Evolutionary conservation across 2,888 invertebrate species (phyloP).

Genomic region (Philaethria dido): DNA sequence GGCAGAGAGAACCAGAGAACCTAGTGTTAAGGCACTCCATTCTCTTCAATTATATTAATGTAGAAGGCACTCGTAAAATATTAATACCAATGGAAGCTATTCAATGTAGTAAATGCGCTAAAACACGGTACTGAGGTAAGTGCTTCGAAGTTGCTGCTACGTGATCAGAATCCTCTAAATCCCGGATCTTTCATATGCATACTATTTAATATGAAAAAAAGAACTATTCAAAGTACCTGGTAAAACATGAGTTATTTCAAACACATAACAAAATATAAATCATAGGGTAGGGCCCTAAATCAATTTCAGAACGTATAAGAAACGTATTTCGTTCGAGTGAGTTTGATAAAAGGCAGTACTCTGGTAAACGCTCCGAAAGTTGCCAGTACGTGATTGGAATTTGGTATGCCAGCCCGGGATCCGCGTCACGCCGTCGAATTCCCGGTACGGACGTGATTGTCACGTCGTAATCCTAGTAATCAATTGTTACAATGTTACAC

Average conservation of each 20-base stretch:
- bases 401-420: conserved; percentile 44
- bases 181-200: conserved; percentile 23
- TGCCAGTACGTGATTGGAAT: conserved; percentile 51
- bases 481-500: conserved; percentile 46
- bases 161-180: conserved; percentile 46
- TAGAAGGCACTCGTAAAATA: conserved; percentile 6
- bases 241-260: conserved; percentile 2
- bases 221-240: background rate
- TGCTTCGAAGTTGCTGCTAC: conserved; percentile 47
- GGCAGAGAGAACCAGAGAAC: too few species aligned
- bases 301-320: conserved; percentile 35
- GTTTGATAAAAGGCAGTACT: conserved; percentile 46
- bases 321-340: conserved; percentile 36
- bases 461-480: conserved; percentile 50
- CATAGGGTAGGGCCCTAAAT: conserved; percentile 19
- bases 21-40: too few species aligned
- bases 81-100: conserved; percentile 4
- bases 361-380: conserved; percentile 52
- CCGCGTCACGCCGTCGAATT: conserved; percentile 64
- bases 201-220: background rate
- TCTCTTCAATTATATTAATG: too few species aligned
- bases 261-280: conserved; percentile 13
- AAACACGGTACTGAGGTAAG: conserved; percentile 46
- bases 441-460: conserved; percentile 53
- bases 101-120: conserved; percentile 37